Base-by-base conservation (phyloP, 1,140 invertebrate genomes). In the Sinella curviseta region DNA sequence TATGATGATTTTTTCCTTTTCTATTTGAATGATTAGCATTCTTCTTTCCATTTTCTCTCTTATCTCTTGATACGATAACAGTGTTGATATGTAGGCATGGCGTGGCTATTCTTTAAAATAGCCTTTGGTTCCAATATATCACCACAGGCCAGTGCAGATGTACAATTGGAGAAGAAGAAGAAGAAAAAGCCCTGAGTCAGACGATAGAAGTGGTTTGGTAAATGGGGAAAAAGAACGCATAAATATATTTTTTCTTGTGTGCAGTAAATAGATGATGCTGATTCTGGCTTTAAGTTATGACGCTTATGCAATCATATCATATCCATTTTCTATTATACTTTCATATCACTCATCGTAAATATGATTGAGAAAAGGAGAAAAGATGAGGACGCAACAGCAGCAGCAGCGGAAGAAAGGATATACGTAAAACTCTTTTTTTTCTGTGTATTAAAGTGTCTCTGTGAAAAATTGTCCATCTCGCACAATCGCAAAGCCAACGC, bases 21-120 rank as follows among this genome's bases (percentile, higher is more conserved):
- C 30, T 33, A 31, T 70, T 70, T 70, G 31, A 70, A 70, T 70
- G 65, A 70, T 60, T 70, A 70, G 8, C 65, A 70, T 70, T 33
- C 8, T 60, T 24, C 12, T 60, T 24, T 4, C 24, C 55, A 60
- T 60, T 24, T 4, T 60, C n/a, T n/a, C n/a, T n/a, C n/a, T n/a
- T n/a, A n/a, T n/a, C n/a, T 26, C 8, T n/a, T 14, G 8, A 60
- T 24, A 60, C 24, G 14, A 60, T 60, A 17, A 48, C 17, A 48
- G 55, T 60, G n/a, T 60, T 12, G 24, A 24, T 24, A 17, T 48
- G 17, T 60, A 24, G 24, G 55, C 24, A n/a, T n/a, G n/a, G 55
- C 12, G 55, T 60, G 14, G 39, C 17, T 48, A 17, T 17, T 48
- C 17, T 48, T 48, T 8, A 48, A 48, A 48, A n/a, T 4, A 48